Conservation (phyloP, 1,140 invertebrate species). For the Ptiloglossa arizonensis region DNA sequence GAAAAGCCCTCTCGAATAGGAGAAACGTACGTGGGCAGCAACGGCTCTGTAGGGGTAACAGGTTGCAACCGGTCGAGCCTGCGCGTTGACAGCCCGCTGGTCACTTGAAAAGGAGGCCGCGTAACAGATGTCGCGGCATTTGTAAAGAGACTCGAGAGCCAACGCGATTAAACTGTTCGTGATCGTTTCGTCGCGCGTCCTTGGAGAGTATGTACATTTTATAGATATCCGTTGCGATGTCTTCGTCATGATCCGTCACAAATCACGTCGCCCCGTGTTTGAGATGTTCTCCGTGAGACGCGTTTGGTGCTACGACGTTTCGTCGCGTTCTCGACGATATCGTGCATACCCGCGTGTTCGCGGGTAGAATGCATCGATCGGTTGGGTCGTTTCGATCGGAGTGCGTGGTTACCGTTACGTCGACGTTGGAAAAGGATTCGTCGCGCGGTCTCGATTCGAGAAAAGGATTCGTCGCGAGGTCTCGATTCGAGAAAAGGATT, state of each 20-base stretch:
- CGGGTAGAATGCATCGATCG: not conserved
- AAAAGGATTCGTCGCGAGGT: too few relatives aligned
- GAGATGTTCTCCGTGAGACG: not conserved
- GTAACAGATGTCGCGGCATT: not conserved
- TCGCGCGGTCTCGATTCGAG: too few relatives aligned
- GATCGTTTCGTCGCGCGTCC: constrained; percentile 34
- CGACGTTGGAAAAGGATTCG: too few relatives aligned
- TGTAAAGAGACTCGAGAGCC: constrained; percentile 41
- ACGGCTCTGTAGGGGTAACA: not conserved
- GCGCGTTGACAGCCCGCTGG: constrained; percentile 1
- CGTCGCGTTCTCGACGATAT: too few relatives aligned
- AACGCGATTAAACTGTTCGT: constrained; percentile 34
- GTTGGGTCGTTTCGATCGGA: not conserved
- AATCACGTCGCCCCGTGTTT: constrained; percentile 16
- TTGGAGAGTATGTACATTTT: not conserved
- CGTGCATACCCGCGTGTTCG: not conserved
- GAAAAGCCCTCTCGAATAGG: too few relatives aligned
- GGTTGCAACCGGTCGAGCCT: not conserved
- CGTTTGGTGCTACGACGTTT: not conserved
- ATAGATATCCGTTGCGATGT: not conserved
- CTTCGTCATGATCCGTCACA: not conserved
- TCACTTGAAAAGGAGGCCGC: constrained; percentile 10
- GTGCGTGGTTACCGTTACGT: not conserved
- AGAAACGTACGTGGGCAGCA: not conserved
- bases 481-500: too few relatives aligned